Evolutionary conservation across 2,888 invertebrate genomes (phyloP), one percentile per base, ranked within the genome.

Genomic region (Apamea crenata): DNA sequence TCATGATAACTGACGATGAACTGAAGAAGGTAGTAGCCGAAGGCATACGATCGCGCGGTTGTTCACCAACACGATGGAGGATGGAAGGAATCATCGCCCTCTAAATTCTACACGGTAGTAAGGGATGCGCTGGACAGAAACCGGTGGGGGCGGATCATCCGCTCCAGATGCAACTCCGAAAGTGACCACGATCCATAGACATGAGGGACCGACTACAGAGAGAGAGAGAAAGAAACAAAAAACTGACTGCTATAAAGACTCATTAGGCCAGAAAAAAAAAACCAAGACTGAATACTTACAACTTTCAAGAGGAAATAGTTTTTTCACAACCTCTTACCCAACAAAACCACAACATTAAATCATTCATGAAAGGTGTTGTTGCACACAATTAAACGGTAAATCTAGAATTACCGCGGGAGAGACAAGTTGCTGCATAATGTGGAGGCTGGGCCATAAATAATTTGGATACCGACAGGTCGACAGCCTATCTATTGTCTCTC

Each of bases 381-480:
- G 76, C 83, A 77, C 47, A 76, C 75, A 83, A 87, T 83, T 81
- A 82, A 87, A 87, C 85, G 80, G 84, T 88, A 89, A 88, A 86
- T 90, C 84, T 84, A 79, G 78, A 77, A 83, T 78, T 80, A 81
- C 80, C 53, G 74, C 81, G 68, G 74, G 80, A 82, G 81, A 89
- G 91, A 91, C 91, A 89, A 91, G 88, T 91, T 91, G 78, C 87
- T 81, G 84, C 82, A 82, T 89, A 91, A 92, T 91, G 89, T 90
- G 90, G 89, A 81, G 81, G 90, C 86, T 86, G 75, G 81, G 16
- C 85, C 85, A 90, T 92, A 92, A 92, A 92, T 88, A 90, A 91
- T 89, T 85, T 85, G 85, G 83, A 79, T 75, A 82, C 73, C 77
- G 89, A 88, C 90, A 89, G 78, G 80, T 72, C 80, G 89, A 88